These are phyloP conservation scores for Stichopus chloronotus DNA, from an alignment of 35 echinoderm and acorn worm species.

Conservation along the genomic window DNA sequence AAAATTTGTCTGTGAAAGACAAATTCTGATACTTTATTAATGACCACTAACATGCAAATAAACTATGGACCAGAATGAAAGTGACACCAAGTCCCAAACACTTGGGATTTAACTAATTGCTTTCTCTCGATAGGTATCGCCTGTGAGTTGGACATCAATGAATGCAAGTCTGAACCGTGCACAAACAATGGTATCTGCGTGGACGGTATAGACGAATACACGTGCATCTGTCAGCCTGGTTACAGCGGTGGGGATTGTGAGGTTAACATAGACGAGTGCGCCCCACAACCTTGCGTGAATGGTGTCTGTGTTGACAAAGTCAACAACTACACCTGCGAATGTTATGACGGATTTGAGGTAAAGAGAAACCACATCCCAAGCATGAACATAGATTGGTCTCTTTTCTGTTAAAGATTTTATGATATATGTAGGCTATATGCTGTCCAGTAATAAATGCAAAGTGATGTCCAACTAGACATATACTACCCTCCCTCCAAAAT, in stretches of 20 bases:
- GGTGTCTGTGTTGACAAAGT: conserved; percentile 2
- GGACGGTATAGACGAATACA: not conserved
- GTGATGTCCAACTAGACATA: too few relatives aligned
- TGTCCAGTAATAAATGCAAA: too few relatives aligned
- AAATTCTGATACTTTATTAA: too few relatives aligned
- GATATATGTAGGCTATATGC: too few relatives aligned
- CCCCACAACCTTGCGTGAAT: not conserved
- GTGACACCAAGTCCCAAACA: not conserved
- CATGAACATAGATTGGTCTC: too few relatives aligned
- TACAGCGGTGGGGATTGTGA: not conserved
- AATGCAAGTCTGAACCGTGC: conserved; percentile 57
- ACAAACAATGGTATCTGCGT: not conserved
- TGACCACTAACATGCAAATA: too few relatives aligned
- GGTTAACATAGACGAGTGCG: not conserved
- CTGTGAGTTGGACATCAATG: conserved; percentile 58
- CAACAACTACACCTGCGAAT: not conserved
- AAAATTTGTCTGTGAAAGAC: conserved; percentile 30
- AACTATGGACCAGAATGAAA: too few relatives aligned
- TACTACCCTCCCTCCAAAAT: too few relatives aligned
- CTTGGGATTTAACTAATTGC: not conserved
- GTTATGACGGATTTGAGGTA: conserved; percentile 27
- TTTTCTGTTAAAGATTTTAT: too few relatives aligned
- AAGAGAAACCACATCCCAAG: too few relatives aligned
- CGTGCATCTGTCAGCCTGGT: not conserved
- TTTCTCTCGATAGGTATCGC: not conserved